Percentiles rank a stretch among this genome's conserved stretches.
Evolutionary conservation across 2,888 invertebrate genomes (phyloP).

Genomic region (Napeogenes inachia): DNA sequence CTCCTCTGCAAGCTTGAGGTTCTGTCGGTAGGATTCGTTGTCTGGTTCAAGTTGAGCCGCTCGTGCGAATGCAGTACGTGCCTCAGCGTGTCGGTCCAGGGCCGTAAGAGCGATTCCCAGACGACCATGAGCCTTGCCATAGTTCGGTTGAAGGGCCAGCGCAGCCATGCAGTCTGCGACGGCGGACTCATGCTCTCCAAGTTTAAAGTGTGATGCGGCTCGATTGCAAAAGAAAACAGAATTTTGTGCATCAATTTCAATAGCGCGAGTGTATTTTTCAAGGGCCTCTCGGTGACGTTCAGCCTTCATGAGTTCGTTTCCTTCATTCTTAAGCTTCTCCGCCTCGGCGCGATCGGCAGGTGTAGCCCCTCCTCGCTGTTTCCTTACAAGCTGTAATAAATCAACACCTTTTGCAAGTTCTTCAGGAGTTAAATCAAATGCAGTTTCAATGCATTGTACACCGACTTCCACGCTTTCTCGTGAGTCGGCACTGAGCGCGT

Average conservation of each 20-base stretch:
- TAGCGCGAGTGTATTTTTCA: constrained; percentile 91
- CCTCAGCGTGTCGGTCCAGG: constrained; percentile 88
- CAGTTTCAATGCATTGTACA: constrained; percentile 94
- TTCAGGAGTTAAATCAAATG: constrained; percentile 83
- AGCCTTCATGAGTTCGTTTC: constrained; percentile 92
- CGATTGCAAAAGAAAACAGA: constrained; percentile 98
- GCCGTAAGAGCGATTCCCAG: constrained; percentile 93
- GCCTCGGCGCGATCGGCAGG: constrained; percentile 79
- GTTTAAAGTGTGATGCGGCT: constrained; percentile 95
- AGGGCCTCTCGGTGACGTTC: constrained; percentile 89
- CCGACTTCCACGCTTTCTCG: constrained; percentile 94
- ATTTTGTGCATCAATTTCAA: constrained; percentile 90
- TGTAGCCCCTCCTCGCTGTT: constrained; percentile 37
- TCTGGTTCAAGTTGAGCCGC: constrained; percentile 94
- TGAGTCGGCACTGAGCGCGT: constrained; percentile 60
- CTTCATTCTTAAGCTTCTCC: constrained; percentile 91
- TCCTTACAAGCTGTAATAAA: constrained; percentile 52
- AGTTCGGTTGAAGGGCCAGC: constrained; percentile 90
- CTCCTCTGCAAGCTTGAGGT: constrained; percentile 90
- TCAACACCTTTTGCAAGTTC: constrained; percentile 59
- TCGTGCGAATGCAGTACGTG: constrained; percentile 89
- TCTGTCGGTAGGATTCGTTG: constrained; percentile 92
- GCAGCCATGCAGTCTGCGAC: constrained; percentile 95
- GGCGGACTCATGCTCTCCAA: constrained; percentile 89
- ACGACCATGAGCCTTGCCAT: constrained; percentile 96